These are phyloP conservation scores for Pteropus alecto DNA, from an alignment of 2,113 vertebrate genomes.

Conservation along the genomic window DNA sequence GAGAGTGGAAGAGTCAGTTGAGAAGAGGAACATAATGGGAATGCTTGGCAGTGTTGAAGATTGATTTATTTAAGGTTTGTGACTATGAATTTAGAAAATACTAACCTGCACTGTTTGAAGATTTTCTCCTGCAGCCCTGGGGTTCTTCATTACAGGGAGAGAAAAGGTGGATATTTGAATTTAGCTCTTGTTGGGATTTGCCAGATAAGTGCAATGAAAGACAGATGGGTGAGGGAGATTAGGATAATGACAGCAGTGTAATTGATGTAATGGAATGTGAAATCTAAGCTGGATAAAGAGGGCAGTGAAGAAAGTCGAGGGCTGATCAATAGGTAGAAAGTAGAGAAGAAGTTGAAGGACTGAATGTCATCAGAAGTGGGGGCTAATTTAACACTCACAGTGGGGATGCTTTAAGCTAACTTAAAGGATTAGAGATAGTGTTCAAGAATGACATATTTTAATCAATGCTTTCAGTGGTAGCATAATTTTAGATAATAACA, in stretches of 20 bases:
- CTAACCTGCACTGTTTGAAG: background rate
- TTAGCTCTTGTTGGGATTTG: background rate
- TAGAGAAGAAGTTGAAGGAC: background rate
- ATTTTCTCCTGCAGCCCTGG: background rate
- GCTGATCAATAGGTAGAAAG: slow-evolving; percentile 1
- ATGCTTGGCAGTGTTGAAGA: background rate
- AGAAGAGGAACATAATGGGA: background rate
- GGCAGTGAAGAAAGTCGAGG: background rate
- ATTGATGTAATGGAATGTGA: background rate
- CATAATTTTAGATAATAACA: background rate
- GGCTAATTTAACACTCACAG: background rate
- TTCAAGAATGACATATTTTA: background rate
- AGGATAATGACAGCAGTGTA: background rate
- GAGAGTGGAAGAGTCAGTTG: background rate
- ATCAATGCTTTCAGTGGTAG: background rate
- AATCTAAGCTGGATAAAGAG: slow-evolving; percentile 1
- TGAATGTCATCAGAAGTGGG: background rate
- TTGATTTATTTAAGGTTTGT: slow-evolving; percentile 21
- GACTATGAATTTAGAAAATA: background rate
- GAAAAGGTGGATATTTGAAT: background rate
- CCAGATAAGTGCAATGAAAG: background rate
- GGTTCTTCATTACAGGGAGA: background rate
- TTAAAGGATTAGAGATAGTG: background rate
- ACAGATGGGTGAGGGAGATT: background rate
- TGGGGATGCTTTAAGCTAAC: background rate